These are phyloP conservation scores for Rotaria socialis DNA, from an alignment of 2,888 invertebrate species.

Conservation along the genomic window DNA sequence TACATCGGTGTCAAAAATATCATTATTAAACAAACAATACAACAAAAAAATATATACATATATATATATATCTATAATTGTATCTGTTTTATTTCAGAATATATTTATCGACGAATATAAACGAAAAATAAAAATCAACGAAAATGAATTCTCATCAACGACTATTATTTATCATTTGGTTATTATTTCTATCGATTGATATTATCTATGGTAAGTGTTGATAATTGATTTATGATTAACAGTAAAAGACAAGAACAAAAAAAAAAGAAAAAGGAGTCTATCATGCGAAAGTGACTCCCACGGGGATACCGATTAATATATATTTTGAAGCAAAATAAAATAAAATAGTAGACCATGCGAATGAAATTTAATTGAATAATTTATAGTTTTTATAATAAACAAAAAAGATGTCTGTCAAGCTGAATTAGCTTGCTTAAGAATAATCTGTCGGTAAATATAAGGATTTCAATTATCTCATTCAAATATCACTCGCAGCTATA, in stretches of 20 bases:
- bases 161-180: not conserved
- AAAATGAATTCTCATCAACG: not conserved
- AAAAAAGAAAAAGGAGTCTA: not conserved
- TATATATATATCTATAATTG: not conserved
- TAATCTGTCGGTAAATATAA: slow-evolving; percentile 25
- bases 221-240: slow-evolving; percentile 17
- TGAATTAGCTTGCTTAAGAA: slow-evolving; percentile 2
- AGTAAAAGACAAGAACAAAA: not conserved
- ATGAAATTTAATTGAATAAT: not conserved
- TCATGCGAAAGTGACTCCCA: not conserved
- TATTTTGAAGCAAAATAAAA: not conserved
- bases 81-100: slow-evolving; percentile 17
- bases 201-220: not conserved
- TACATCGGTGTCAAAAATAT: not conserved
- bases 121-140: not conserved
- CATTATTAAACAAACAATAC: not conserved
- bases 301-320: not conserved
- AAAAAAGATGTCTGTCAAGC: not conserved
- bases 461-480: slow-evolving; percentile 7
- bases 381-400: not conserved
- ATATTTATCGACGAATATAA: not conserved
- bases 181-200: slow-evolving; percentile 1
- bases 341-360: not conserved
- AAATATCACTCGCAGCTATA: not conserved
- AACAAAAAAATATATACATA: too few relatives aligned